Percentiles rank a stretch among this genome's conserved stretches.
Evolutionary conservation across 1,140 invertebrate genomes (phyloP).

Genomic region (Drosophila baimaii): DNA sequence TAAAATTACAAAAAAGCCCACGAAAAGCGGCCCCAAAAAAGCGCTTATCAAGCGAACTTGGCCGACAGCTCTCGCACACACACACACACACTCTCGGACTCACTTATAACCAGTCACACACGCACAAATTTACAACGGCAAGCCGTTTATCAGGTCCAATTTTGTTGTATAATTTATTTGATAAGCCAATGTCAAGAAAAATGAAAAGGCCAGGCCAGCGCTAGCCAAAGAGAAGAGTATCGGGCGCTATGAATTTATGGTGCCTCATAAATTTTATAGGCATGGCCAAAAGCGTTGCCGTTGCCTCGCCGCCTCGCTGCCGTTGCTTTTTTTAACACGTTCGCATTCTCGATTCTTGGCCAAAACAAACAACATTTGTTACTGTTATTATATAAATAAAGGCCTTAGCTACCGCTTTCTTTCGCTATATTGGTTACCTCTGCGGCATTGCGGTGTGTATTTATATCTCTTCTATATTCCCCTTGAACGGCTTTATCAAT

Average conservation of each 20-base stretch:
- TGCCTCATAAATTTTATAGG: constrained; percentile 72
- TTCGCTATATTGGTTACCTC: constrained; percentile 71
- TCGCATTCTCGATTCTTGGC: constrained; percentile 55
- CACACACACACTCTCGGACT: constrained; percentile 1
- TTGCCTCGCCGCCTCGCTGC: constrained; percentile 8
- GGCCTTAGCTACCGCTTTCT: constrained; percentile 30
- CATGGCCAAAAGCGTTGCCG: constrained; percentile 34
- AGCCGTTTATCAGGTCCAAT: constrained; percentile 59
- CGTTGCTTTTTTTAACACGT: constrained; percentile 61
- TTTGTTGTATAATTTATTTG: constrained; percentile 66
- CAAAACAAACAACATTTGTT: constrained; percentile 63
- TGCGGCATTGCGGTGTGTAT: constrained; percentile 65
- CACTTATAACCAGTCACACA: constrained; percentile 26
- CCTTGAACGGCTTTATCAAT: constrained; percentile 64
- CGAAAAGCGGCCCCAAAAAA: constrained; percentile 25
- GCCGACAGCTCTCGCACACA: constrained; percentile 11
- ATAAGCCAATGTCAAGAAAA: constrained; percentile 74
- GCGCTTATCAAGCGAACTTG: constrained; percentile 72
- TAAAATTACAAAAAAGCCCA: constrained; percentile 38
- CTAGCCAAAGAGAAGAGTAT: constrained; percentile 11
- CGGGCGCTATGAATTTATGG: constrained; percentile 62
- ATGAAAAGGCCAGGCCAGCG: constrained; percentile 37
- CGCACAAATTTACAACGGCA: constrained; percentile 50
- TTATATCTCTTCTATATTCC: constrained; percentile 10
- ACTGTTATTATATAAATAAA: constrained; percentile 64